Conservation (phyloP, 2,113 vertebrate genomes). For the Oreochromis tanganicae region DNA sequence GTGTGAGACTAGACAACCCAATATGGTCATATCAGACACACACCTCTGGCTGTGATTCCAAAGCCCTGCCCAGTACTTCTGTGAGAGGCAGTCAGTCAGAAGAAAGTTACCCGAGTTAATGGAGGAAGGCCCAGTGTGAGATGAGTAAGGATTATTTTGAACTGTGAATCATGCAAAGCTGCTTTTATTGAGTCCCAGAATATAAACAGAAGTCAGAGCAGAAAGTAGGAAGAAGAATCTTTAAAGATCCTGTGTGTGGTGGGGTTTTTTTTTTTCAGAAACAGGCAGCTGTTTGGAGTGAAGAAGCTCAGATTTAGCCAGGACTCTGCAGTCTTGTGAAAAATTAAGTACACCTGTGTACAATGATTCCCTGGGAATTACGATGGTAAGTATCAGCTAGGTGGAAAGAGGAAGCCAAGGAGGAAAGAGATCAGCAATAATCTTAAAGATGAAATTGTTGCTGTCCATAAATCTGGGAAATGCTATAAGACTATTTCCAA, state of each 20-base stretch:
- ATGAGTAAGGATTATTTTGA: not conserved
- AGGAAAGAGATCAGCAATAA: not conserved
- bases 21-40: not conserved
- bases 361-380: not conserved
- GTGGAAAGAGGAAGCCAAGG: not conserved
- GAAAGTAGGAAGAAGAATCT: not conserved
- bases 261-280: not conserved
- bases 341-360: not conserved
- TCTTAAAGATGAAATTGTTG: not conserved
- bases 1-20: not conserved
- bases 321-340: not conserved
- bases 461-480: not conserved
- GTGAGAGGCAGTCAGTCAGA: accelerated
- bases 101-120: not conserved
- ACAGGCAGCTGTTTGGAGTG: not conserved
- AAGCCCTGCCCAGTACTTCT: not conserved
- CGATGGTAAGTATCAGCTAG: accelerated
- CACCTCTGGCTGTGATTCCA: not conserved
- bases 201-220: not conserved
- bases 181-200: not conserved
- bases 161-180: not conserved
- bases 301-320: not conserved
- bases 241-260: not conserved
- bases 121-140: not conserved
- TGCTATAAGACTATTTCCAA: not conserved